phyloP scores from a whole-genome alignment of 2,888 invertebrate species.

The Papilio elwesi region DNA sequence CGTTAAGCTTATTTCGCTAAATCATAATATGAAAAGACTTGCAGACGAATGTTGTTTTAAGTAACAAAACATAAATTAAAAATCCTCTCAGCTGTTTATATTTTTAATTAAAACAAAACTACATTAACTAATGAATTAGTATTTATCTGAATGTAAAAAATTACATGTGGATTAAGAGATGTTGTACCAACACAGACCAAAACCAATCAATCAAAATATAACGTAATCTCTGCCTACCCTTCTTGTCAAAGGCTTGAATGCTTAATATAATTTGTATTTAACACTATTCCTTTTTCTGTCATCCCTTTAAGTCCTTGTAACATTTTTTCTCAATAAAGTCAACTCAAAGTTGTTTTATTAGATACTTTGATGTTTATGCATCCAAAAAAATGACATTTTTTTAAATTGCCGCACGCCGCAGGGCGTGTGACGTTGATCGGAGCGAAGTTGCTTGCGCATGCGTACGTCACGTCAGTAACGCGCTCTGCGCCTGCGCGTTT shows the following conservation, averaged over 20 bases:
- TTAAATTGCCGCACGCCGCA: conserved; percentile 45
- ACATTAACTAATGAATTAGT: no score
- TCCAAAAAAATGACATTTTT: conserved; percentile 23
- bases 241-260: neutral
- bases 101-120: no score
- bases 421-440: conserved; percentile 59
- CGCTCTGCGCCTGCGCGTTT: conserved; percentile 83
- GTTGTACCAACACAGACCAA: no score
- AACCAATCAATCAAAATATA: no score
- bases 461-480: conserved; percentile 81
- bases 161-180: no score
- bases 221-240: neutral
- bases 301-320: neutral
- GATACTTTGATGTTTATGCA: conserved; percentile 2
- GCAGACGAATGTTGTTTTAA: no score
- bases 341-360: neutral
- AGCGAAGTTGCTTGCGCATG: conserved; percentile 76
- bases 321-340: neutral
- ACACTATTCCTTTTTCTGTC: neutral
- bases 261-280: neutral
- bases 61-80: no score
- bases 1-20: conserved; percentile 56
- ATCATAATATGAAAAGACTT: neutral
- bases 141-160: no score
- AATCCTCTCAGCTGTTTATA: no score